Evolutionary conservation across 2,888 invertebrate species (phyloP).

Genomic region (Trissoscelio sp.): DNA sequence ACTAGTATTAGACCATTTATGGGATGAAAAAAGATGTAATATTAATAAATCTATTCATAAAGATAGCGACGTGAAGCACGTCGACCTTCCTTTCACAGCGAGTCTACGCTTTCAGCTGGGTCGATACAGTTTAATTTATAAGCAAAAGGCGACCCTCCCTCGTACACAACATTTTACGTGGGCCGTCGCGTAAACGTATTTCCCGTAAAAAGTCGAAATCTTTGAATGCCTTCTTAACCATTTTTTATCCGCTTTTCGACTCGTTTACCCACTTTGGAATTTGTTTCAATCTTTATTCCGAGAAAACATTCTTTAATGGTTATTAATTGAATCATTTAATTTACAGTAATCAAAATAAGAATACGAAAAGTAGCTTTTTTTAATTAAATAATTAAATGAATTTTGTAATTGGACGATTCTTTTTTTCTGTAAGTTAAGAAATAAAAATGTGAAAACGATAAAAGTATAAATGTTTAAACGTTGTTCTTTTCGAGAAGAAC

Average conservation of each 20-base stretch:
- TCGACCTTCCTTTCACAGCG: constrained; percentile 68
- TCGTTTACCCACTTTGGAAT: constrained; percentile 1
- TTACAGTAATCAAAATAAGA: too few relatives aligned
- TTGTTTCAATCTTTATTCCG: constrained; percentile 3
- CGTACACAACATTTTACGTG: constrained; percentile 57
- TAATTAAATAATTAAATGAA: too few relatives aligned
- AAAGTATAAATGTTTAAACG: constrained; percentile 10
- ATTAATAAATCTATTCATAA: constrained; percentile 68
- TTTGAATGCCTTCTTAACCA: constrained; percentile 54
- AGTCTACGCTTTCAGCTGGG: constrained; percentile 66
- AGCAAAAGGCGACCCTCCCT: constrained; percentile 66
- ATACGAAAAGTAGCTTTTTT: too few relatives aligned
- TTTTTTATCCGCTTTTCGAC: constrained; percentile 41
- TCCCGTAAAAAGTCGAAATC: constrained; percentile 65
- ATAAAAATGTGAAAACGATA: background rate
- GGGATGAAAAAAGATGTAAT: constrained; percentile 51
- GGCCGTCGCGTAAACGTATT: constrained; percentile 65
- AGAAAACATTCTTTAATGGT: too few relatives aligned
- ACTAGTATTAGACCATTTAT: background rate
- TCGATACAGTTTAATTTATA: constrained; percentile 70
- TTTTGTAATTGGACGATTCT: too few relatives aligned
- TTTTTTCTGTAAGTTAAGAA: background rate
- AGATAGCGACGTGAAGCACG: constrained; percentile 65
- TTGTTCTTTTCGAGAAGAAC: constrained; percentile 8
- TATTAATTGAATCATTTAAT: too few relatives aligned